Evolutionary conservation across 2,797 vertebrate genomes (phyloP), one percentile per base, ranked within the genome.

Genomic region (Epinephelus coioides): DNA sequence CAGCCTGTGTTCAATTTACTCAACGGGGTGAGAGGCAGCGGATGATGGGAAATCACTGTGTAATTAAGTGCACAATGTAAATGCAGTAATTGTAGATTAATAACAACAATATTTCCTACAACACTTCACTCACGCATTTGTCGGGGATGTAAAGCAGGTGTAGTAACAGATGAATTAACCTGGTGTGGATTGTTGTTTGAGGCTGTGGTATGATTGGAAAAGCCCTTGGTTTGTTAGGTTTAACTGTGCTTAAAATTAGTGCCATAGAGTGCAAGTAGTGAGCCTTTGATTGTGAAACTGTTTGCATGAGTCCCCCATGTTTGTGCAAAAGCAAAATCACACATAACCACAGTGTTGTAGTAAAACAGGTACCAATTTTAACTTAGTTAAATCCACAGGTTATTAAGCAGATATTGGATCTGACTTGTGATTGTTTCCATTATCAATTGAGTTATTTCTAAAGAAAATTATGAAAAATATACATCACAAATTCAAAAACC

Each of bases 1-100:
- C 68, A 23, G 76, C 76, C 61, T 61, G 19, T 67, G 51, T 79
- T 81, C 27, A 78, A 19, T 54, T 59, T 66, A 40, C 73, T 72
- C 61, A 53, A 73, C 69, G 55, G 14, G 34, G 34, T 70, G 65
- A 73, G 73, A 77, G n/a, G n/a, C 64, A 15, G 63, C 25, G 34
- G 53, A 51, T 83, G 60, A 67, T 46, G 38, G 30, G 49, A 69
- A 71, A 57, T 62, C 25, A 64, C 40, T 1, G 6, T 44, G 30
- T 43, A 68, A 51, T 15, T 46, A 59, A 53, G 55, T 74, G 47
- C 19, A 30, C 6, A n/a, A n/a, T 18, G 23, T 81, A 59, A 38
- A 34, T 46, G 12, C 18, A 54, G 13, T 53, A n/a, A 67, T 18
- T 44, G 3, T 6, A 18, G 13, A 70, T 25, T n/a, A 12, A 43